Percentiles rank a stretch among this genome's conserved stretches.
Conservation (phyloP, 1,140 invertebrate genomes). For the Capitella teleta region DNA sequence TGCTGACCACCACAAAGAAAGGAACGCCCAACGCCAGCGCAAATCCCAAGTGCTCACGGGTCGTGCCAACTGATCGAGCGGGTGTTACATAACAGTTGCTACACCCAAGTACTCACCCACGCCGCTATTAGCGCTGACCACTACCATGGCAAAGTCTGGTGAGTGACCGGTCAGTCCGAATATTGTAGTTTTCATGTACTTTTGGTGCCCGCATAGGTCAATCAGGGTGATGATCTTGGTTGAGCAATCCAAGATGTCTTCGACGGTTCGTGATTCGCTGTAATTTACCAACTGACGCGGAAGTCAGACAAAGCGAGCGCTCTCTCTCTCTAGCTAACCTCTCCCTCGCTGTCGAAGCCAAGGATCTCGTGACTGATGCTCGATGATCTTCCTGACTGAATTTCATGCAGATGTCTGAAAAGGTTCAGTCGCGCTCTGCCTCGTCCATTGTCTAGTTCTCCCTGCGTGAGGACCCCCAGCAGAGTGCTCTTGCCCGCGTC, state of each 20-base stretch:
- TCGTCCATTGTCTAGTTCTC: conserved; percentile 93
- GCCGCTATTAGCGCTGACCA: conserved; percentile 53
- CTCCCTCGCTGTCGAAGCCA: conserved; percentile 63
- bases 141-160: conserved; percentile 98
- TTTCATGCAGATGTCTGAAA: conserved; percentile 97
- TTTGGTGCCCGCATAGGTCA: conserved; percentile 95
- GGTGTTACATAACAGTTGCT: no score
- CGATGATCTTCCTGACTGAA: conserved; percentile 93
- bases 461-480: conserved; percentile 92
- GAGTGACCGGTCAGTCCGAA: conserved; percentile 99
- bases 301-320: not conserved
- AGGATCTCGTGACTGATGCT: conserved; percentile 98
- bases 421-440: conserved; percentile 76
- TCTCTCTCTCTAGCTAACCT: conserved; percentile 24
- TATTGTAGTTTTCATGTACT: conserved; percentile 96
- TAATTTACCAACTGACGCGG: conserved; percentile 65
- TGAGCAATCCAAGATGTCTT: conserved; percentile 65
- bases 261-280: conserved; percentile 76
- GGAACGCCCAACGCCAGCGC: conserved; percentile 91
- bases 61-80: conserved; percentile 86
- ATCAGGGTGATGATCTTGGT: conserved; percentile 78
- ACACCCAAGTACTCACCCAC: conserved; percentile 5
- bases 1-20: conserved; percentile 98
- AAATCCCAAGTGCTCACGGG: conserved; percentile 93
- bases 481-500: conserved; percentile 98